Base-by-base conservation (phyloP, 2,797 vertebrate species). In the Pelodytes ibericus region DNA sequence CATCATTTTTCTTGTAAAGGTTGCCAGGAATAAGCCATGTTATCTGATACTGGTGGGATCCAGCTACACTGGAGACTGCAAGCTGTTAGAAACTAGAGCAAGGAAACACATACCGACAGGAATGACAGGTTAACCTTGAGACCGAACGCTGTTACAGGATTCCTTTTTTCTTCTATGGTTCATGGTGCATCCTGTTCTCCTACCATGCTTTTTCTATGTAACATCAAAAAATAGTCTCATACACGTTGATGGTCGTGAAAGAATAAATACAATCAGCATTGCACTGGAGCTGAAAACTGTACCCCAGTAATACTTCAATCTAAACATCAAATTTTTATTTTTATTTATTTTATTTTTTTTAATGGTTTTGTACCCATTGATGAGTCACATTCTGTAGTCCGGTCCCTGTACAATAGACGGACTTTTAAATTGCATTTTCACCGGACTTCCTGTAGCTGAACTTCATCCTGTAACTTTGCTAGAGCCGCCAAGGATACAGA, bases 111-210 rank as follows among this genome's bases (percentile, higher is more conserved):
- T 73, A 63, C 63, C 63, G 47, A 66, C 25, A 76, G 73, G 31
- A 69, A 75, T 71, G 80, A 77, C 73, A 72, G 70, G 53, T 71
- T 83, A 78, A 80, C 74, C 82, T 80, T 83, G 80, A 73, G 63
- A 72, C 62, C 58, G 51, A 67, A 70, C 69, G 6, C 61, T 66
- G n/a, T 69, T 47, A 33, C 24, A 56, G 30, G 59, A 7, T 16
- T 15, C 3, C 8, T 5, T 2, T 13, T 31, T 4, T 25, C 18
- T 47, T 8, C 15, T 51, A 13, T 15, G 5, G 59, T 10, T 25
- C 41, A n/a, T 49, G 16, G 49, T 66, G 63, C 26, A n/a, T 30
- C 24, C 49, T 53, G n/a, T 22, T 44, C 49, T 22, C 49, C 51
- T 60, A 36, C 61, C 20, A 29, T 49, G 39, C 39, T 56, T 75